phyloP scores from a whole-genome alignment of 2,113 vertebrate genomes.

The Antechinus stuartii region DNA sequence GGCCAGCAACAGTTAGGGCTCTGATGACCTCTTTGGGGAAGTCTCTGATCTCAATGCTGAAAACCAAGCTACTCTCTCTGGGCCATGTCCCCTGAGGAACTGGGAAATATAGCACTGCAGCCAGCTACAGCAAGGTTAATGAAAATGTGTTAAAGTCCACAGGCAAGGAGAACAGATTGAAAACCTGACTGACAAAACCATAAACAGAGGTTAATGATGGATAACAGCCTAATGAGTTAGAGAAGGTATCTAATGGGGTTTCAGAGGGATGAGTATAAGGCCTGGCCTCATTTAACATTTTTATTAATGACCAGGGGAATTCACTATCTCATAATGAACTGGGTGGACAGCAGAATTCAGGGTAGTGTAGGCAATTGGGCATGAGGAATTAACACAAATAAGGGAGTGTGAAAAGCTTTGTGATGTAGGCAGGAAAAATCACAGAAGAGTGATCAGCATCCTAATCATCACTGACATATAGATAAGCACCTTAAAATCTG shows the following conservation, averaged over 20 bases:
- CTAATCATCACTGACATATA: background rate
- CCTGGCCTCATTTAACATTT: constrained; percentile 9
- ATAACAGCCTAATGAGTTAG: constrained; percentile 14
- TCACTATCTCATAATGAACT: background rate
- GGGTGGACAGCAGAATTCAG: background rate
- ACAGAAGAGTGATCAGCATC: background rate
- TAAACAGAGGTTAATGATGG: constrained; percentile 23
- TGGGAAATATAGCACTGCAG: background rate
- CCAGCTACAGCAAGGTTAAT: background rate
- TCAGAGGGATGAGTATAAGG: background rate
- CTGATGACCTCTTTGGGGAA: background rate
- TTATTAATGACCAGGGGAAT: constrained; percentile 7
- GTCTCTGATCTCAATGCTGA: background rate
- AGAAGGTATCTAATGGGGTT: constrained; percentile 1
- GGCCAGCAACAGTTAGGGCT: background rate
- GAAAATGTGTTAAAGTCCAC: background rate
- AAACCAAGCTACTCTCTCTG: background rate
- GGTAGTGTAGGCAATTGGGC: too few relatives aligned
- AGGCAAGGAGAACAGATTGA: background rate
- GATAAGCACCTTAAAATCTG: background rate
- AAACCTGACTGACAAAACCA: background rate
- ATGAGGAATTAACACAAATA: background rate
- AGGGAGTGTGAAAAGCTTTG: background rate
- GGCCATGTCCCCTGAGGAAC: background rate
- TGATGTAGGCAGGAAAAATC: background rate